These are phyloP conservation scores for Halisarca cf. caerulea DNA, from an alignment of 37 sponge, comb jelly and placozoan species.

Conservation along the genomic window DNA sequence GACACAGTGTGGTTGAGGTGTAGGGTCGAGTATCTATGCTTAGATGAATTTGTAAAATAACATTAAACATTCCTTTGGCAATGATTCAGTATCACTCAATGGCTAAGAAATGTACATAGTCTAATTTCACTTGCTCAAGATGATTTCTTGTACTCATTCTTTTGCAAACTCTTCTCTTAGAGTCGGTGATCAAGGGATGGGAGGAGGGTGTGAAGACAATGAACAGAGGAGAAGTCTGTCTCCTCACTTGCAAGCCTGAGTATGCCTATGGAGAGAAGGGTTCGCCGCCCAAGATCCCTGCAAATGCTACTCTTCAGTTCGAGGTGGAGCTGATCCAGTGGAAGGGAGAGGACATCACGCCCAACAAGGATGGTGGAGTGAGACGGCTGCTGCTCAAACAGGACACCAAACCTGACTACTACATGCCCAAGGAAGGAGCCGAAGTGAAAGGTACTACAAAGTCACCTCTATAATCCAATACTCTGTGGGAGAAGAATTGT, in stretches of 20 bases:
- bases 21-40: too few species aligned
- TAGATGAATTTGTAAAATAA: too few species aligned
- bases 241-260: constrained; percentile 90
- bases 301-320: constrained; percentile 89
- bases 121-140: too few species aligned
- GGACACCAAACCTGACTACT: constrained; percentile 54
- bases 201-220: constrained; percentile 94
- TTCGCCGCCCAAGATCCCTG: constrained; percentile 87
- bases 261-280: constrained; percentile 92
- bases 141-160: too few species aligned
- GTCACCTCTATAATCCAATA: too few species aligned
- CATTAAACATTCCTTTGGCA: too few species aligned
- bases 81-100: too few species aligned
- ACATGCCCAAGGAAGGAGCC: constrained; percentile 78
- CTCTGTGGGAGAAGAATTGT: too few species aligned
- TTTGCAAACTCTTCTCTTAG: neutral
- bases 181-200: constrained; percentile 97
- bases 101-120: too few species aligned
- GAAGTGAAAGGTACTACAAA: constrained; percentile 57
- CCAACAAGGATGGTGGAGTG: constrained; percentile 75
- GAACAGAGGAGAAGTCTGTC: constrained; percentile 78
- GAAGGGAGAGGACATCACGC: constrained; percentile 78
- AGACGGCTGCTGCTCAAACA: constrained; percentile 45
- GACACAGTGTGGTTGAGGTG: too few species aligned
- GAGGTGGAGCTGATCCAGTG: constrained; percentile 87